These are phyloP conservation scores for Thaumatotibia leucotreta DNA, from an alignment of 1,140 invertebrate genomes.

Conservation along the genomic window DNA sequence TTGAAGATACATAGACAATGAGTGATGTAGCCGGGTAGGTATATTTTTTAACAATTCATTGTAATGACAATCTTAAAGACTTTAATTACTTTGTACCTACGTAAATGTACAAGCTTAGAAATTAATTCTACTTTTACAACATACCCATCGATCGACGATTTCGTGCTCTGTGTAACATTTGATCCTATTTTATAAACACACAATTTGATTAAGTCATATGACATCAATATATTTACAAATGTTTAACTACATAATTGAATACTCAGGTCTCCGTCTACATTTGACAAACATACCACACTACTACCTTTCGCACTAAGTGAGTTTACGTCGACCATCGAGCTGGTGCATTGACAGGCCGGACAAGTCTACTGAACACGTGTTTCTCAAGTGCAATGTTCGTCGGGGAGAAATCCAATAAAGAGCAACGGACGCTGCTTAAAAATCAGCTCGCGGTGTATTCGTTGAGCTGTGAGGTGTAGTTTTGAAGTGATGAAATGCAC, in stretches of 20 bases:
- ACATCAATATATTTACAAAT: slow-evolving; percentile 4
- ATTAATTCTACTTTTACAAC: slow-evolving; percentile 6
- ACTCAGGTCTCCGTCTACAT: slow-evolving; percentile 1
- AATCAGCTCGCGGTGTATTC: neutral
- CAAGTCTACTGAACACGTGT: neutral
- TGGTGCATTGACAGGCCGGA: neutral
- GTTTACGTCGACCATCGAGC: neutral
- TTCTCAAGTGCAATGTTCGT: neutral
- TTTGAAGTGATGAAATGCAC: neutral
- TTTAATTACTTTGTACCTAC: slow-evolving; percentile 18
- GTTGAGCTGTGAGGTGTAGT: neutral
- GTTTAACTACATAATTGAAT: slow-evolving; percentile 9
- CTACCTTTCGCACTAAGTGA: neutral
- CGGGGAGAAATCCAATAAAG: neutral
- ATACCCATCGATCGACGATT: slow-evolving; percentile 23
- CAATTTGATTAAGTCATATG: neutral
- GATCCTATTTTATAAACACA: slow-evolving; percentile 19
- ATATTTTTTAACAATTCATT: neutral
- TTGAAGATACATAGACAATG: too few relatives aligned
- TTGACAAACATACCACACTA: slow-evolving; percentile 5
- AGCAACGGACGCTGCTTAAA: neutral
- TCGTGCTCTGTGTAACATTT: slow-evolving; percentile 35
- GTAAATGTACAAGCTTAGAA: slow-evolving; percentile 15
- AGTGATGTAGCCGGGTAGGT: too few relatives aligned
- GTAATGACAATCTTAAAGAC: neutral